Percentiles rank a stretch among this genome's conserved stretches.
Conservation (phyloP, 1,140 invertebrate genomes). For the Cydia strobilella region DNA sequence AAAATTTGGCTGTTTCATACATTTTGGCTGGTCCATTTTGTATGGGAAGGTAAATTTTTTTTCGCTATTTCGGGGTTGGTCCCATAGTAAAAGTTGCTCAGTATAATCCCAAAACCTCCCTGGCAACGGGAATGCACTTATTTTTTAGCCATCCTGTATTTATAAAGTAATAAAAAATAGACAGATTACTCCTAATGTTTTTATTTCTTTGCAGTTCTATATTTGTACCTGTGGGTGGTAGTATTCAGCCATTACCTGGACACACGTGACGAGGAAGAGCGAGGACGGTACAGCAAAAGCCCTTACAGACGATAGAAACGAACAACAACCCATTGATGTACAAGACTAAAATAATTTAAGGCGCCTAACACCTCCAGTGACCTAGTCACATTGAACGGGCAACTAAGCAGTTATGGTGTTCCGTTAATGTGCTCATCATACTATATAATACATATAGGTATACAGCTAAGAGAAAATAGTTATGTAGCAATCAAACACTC, state of each 20-base stretch:
- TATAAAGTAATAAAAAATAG: too few species aligned
- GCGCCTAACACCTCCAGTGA: neutral
- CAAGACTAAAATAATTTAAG: constrained; percentile 7
- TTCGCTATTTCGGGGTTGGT: too few species aligned
- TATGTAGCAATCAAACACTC: neutral
- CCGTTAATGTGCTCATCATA: neutral
- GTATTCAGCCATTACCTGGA: constrained; percentile 89
- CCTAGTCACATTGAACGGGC: neutral
- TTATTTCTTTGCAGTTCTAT: constrained; percentile 82
- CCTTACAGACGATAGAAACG: constrained; percentile 82
- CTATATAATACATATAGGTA: neutral
- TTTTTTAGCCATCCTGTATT: too few species aligned
- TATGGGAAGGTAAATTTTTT: too few species aligned
- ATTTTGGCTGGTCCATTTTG: too few species aligned
- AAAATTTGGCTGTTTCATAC: too few species aligned
- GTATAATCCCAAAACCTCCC: too few species aligned
- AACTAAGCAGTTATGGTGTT: neutral
- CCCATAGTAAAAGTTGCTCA: too few species aligned
- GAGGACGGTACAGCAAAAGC: constrained; percentile 83
- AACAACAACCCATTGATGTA: neutral
- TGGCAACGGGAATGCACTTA: too few species aligned
- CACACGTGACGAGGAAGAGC: constrained; percentile 84
- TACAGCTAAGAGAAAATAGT: neutral
- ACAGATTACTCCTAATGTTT: constrained; percentile 16
- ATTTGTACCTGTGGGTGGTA: constrained; percentile 88